These are phyloP conservation scores for Galerucella calmariensis DNA, from an alignment of 2,888 invertebrate genomes.

Conservation along the genomic window DNA sequence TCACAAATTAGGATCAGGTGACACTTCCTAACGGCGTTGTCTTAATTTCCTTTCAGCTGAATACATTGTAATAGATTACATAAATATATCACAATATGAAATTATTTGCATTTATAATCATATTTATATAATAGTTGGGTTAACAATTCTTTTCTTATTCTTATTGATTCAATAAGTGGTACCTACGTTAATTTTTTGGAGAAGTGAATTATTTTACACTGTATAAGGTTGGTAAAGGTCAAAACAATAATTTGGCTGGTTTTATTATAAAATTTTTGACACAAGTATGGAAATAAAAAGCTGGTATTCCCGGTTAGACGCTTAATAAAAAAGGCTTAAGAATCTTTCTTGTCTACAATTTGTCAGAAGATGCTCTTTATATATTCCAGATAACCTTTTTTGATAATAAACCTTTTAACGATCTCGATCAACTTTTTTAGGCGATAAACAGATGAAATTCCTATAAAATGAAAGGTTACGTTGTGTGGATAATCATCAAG, in stretches of 20 bases:
- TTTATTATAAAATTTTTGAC: neutral
- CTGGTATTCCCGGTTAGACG: neutral
- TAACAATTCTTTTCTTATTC: too few relatives aligned
- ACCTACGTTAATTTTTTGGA: too few relatives aligned
- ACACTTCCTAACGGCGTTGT: too few relatives aligned
- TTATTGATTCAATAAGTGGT: too few relatives aligned
- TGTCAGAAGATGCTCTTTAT: neutral
- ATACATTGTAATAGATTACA: too few relatives aligned
- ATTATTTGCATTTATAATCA: too few relatives aligned
- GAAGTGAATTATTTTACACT: too few relatives aligned
- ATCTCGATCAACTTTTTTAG: neutral
- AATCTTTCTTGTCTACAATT: neutral
- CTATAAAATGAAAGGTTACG: neutral
- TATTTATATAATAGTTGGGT: too few relatives aligned
- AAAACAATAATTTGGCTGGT: neutral
- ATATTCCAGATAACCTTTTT: neutral
- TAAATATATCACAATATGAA: too few relatives aligned
- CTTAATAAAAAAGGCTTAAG: neutral
- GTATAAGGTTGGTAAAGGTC: neutral
- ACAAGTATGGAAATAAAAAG: neutral
- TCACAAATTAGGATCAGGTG: too few relatives aligned
- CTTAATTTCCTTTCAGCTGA: too few relatives aligned
- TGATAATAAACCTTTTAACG: neutral
- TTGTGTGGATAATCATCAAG: neutral
- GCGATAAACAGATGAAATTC: neutral